Conservation (phyloP, 1,140 invertebrate genomes). For the Musca vetustissima region DNA sequence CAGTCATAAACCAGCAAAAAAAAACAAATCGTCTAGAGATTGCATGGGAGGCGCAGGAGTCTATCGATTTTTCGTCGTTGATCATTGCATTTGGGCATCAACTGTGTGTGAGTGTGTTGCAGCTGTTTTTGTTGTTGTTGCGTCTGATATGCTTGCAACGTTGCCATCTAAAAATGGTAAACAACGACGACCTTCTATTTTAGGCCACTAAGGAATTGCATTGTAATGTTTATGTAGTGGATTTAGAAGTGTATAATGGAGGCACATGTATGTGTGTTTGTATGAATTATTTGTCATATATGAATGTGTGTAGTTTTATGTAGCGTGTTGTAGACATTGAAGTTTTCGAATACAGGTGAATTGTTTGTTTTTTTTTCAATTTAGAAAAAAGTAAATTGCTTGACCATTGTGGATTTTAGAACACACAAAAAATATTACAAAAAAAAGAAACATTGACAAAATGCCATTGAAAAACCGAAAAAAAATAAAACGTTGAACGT, state of each 20-base stretch:
- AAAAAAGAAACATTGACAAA: neutral
- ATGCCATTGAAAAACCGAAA: conserved; percentile 10
- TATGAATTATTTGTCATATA: no score
- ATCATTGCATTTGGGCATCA: neutral
- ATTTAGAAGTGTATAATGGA: neutral
- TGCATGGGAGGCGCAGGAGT: conserved; percentile 19
- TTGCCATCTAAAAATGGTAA: conserved; percentile 16
- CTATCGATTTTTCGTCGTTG: neutral
- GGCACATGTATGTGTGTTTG: neutral
- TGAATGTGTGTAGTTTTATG: no score
- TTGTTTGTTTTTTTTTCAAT: neutral
- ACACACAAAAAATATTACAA: no score
- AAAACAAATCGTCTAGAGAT: neutral
- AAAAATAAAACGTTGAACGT: conserved; percentile 1
- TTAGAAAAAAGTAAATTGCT: no score
- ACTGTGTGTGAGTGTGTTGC: neutral
- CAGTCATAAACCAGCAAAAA: neutral
- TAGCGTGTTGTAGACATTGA: conserved; percentile 15
- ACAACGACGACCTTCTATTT: conserved; percentile 22
- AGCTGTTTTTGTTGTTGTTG: neutral
- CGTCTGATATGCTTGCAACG: neutral
- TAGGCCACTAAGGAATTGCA: conserved; percentile 21
- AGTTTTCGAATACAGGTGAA: conserved; percentile 12
- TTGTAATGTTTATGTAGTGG: conserved; percentile 1
- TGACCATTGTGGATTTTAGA: no score